Base-by-base conservation (phyloP, 2,113 vertebrate genomes). In the Burhinus oedicnemus region DNA sequence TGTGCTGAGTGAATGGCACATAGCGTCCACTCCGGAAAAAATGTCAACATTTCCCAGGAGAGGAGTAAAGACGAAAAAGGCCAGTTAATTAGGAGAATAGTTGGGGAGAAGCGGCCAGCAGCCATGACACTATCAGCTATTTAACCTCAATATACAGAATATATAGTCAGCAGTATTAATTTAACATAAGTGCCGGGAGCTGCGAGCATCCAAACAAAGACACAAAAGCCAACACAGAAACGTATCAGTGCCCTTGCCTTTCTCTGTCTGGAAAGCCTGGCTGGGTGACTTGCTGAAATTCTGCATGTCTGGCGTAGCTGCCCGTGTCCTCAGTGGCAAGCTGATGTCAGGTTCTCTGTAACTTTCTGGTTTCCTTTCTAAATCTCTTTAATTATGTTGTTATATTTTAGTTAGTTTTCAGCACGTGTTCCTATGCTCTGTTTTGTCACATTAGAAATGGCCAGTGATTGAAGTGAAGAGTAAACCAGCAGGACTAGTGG, bases 221-320 rank as follows among this genome's bases (percentile, higher is more conserved):
- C 44, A 20, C 47, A 57, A 84, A 94, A 93, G 44, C 68, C 74
- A 95, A 11, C 38, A 42, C 57, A 61, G 45, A 66, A 49, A 90
- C 1, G 1, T 60, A 34, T 77, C 44, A 32, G 11, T 72, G 51
- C 30, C 75, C 71, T 87, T 75, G 36, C 51, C 26, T 75, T 89
- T 65, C 75, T 83, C 55, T 86, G 45, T 84, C 62, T 86, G 85
- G 54, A 90, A 86, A 58, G 38, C 44, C 82, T 92, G 66, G 15
- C 51, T 82, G 47, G 27, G 52, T 90, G 91, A 74, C 78, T 94
- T 36, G 84, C 55, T 97, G 61, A 86, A 85, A 91, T 87, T 82
- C 60, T 74, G n/a, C 9, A 0, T 32, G 54, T 65, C 83, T 96
- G 81, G 20, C 20, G 2, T 34, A 82, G 83, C 36, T 49, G 65